Evolutionary conservation across 35 echinoderm and acorn worm genomes (phyloP).

Genomic region (Nesometra sesokonis): DNA sequence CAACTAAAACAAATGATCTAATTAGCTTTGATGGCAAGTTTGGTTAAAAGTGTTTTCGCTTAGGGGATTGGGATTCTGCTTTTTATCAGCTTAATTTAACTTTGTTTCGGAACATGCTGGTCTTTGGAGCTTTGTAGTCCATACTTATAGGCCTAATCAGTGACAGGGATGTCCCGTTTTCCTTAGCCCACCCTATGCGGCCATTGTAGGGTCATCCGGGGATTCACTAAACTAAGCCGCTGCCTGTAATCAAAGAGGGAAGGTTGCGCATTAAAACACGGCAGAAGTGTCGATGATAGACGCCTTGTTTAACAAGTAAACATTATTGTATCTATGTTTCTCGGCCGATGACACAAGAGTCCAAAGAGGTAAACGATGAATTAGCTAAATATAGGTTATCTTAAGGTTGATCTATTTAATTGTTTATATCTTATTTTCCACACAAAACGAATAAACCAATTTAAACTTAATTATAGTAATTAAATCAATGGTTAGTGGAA

Average conservation of each 20-base stretch:
- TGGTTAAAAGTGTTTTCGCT: background rate
- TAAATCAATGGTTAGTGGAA: too few species aligned
- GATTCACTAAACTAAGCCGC: background rate
- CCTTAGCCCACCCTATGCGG: background rate
- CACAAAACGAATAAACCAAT: too few species aligned
- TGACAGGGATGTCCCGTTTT: background rate
- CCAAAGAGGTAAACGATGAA: background rate
- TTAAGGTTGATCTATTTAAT: background rate
- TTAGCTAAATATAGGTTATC: background rate
- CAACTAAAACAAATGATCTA: background rate
- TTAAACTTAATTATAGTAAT: too few species aligned
- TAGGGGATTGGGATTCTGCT: background rate
- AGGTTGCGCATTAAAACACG: background rate
- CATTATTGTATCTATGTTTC: background rate
- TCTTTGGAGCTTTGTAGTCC: too few species aligned
- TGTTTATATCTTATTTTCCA: background rate
- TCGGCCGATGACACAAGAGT: background rate
- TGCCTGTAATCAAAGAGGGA: background rate
- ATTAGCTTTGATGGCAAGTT: background rate
- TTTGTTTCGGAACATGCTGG: background rate
- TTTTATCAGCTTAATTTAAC: background rate
- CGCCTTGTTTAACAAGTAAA: background rate
- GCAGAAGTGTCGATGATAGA: background rate
- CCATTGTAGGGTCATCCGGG: background rate
- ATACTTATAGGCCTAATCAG: too few species aligned